Evolutionary conservation across 1,140 invertebrate species (phyloP), one percentile per base, ranked within the genome.

Genomic region (Lordiphosa stackelbergi): DNA sequence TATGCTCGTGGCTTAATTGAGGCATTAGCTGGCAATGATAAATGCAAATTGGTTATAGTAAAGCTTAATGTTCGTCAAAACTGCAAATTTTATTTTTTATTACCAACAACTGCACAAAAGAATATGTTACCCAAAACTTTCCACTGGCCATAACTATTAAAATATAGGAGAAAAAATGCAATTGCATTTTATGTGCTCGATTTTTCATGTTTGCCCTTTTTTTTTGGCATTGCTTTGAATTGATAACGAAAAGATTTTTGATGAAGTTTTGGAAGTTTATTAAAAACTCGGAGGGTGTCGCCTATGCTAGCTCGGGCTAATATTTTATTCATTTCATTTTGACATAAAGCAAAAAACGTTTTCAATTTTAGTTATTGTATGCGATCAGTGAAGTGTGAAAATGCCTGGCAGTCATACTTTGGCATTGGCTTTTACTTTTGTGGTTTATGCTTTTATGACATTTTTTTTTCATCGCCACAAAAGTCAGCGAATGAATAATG

Each of bases 261-360:
- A 81, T 81, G 71, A 74, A 81, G 66, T 68, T 59, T 43, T 37
- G 38, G 51, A 74, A 79, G 77, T 79, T 81, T 81, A 79, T 79
- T 79, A 68, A 81, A 79, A 78, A 71, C 59, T 59, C 54, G 16
- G 10, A 9, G 24, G 51, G 35, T 60, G 52, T 60, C 66, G 41
- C 55, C 53, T 24, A 51, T 60, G 52, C 55, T 36, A 28, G 11
- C 43, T 31, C 46, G 46, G 53, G 28, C 71, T 81, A 71, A 79
- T 79, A 83, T 79, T 79, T 79, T 79, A 79, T 79, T 79, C 75
- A 79, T 81, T 79, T 73, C 53, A 52, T 65, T 81, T 79, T 70
- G 58, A 60, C 41, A 57, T 31, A 53, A 57, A 53, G 51, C 52
- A 24, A 51, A 10, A 7, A 6, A 4, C 52, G 57, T 52, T 45